Evolutionary conservation across 2,888 invertebrate species (phyloP), one percentile per base, ranked within the genome.

Genomic region (Drosophila peninsularis): DNA sequence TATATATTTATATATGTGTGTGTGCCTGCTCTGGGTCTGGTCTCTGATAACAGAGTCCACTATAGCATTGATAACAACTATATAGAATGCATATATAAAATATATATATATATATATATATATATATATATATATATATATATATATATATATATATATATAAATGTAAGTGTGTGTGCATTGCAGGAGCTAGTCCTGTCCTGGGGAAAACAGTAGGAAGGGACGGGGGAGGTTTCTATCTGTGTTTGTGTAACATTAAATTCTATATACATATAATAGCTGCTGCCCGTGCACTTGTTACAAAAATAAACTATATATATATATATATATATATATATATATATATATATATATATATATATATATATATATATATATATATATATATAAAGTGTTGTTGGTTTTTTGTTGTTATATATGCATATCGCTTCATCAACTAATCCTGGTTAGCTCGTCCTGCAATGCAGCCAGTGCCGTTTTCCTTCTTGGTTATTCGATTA

Each of bases 241-340:
- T 30, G 39, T 62, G 39, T 62, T 47, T 53, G 30, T 68, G 61
- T 71, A 65, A 71, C 58, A 71, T 71, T 63, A 34, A 60, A 53
- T 60, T 60, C 58, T 71, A 71, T 71, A 56, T 65, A 71, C 71
- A 71, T 53, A 52, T 60, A 65, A 45, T 42, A 53, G 65, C 45
- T 56, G 34, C 32, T 37, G 34, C 50, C 27, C 44, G 47, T 34
- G 24, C 54, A 54, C 30, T 54, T 17, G 32, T 56, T 71, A 71
- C 49, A 71, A 71, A 71, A 71, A 72, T 72, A 71, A 66, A 71
- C 57, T 71, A 60, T 57, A 17, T 27, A 21, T 41, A 24, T 17
- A 21, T 50, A 32, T 37, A 3, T 34, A 49, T 49, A 41, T 41
- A 27, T 37, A 13, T 36, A 24, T 17, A 36, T 55, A 21, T 44